Percentiles rank a stretch among this genome's conserved stretches.
Conservation (phyloP, 2,888 invertebrate species). For the Erebia aethiops region DNA sequence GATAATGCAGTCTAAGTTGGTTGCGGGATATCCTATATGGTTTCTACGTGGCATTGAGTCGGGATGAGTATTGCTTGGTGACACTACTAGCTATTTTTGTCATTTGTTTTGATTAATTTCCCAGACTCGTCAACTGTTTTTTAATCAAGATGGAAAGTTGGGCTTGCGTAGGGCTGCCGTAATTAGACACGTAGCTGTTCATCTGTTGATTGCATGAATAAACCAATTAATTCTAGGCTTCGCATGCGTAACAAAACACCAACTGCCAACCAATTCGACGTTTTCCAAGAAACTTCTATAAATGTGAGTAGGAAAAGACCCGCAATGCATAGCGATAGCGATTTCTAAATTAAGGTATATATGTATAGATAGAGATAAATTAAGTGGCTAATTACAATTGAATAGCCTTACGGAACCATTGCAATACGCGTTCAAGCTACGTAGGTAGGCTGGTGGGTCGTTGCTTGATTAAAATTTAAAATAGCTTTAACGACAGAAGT, state of each 20-base stretch:
- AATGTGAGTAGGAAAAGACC: slow-evolving; percentile 12
- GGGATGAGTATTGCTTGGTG: too few species aligned
- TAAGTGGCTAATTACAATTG: slow-evolving; percentile 18
- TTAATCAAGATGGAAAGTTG: slow-evolving; percentile 31
- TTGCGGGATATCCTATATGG: too few species aligned
- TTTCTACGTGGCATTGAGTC: too few species aligned
- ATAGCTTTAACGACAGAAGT: neutral
- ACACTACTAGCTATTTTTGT: neutral
- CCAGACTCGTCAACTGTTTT: slow-evolving; percentile 3
- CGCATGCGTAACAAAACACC: slow-evolving; percentile 28
- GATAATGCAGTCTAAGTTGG: too few species aligned
- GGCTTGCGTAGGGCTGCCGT: slow-evolving; percentile 30
- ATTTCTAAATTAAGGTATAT: slow-evolving; percentile 2
- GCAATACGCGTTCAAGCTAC: too few species aligned
- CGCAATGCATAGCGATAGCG: neutral
- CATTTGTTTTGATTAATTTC: slow-evolving; percentile 16
- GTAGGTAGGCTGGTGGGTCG: too few species aligned
- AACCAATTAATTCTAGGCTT: slow-evolving; percentile 34
- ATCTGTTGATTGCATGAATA: slow-evolving; percentile 34
- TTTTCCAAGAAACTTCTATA: slow-evolving; percentile 11
- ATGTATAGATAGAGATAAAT: slow-evolving; percentile 4
- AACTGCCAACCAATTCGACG: slow-evolving; percentile 26
- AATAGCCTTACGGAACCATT: neutral
- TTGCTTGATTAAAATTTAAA: too few species aligned
- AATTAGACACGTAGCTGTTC: slow-evolving; percentile 35